Evolutionary conservation across 2,888 invertebrate species (phyloP), one percentile per base, ranked within the genome.

Genomic region (Phengaris alcon): DNA sequence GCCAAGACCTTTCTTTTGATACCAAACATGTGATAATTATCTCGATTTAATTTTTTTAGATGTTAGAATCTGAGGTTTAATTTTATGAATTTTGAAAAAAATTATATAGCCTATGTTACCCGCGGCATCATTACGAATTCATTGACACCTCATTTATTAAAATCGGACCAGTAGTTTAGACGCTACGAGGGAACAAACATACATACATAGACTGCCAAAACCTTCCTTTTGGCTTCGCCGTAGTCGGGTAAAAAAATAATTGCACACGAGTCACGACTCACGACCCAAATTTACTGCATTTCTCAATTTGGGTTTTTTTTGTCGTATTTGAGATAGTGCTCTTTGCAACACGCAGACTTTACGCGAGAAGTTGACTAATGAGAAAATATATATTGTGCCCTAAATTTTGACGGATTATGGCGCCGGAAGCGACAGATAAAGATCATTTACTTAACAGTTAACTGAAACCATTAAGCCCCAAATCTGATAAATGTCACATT

Each of bases 371-470:
- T 59, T 59, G 10, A 35, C 35, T 35, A 64, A 35, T 64, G 35
- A 64, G 35, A 64, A 64, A 64, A 13, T 1, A 52, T 22, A 52
- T 4, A 44, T 64, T 22, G 22, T 59, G 57, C 10, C 59, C 59
- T 22, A 9, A 15, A 59, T 59, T 9, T 64, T 64, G 35, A 64
- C 10, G 64, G 35, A 64, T 64, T 64, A 64, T 12, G 35, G 35
- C 64, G 64, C 35, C 64, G 64, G 64, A 64, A 64, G 59, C 59
- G 0, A 22, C 35, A 35, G 64, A 64, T 64, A 64, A 35, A 64
- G 64, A 35, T 35, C 35, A 35, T 46, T 3, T 8, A 8, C 52
- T 10, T 48, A 48, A 12, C 12, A 44, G 44, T 35, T 64, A 10
- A 64, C 35, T 64, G 22, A 22, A 22, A 22, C 59, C 22, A 12